A percentile compares a stretch with the other conserved stretches of the same genome.
These are phyloP conservation scores for Rhynchopsitta pachyrhyncha DNA, from an alignment of 2,113 vertebrate species.

Conservation along the genomic window DNA sequence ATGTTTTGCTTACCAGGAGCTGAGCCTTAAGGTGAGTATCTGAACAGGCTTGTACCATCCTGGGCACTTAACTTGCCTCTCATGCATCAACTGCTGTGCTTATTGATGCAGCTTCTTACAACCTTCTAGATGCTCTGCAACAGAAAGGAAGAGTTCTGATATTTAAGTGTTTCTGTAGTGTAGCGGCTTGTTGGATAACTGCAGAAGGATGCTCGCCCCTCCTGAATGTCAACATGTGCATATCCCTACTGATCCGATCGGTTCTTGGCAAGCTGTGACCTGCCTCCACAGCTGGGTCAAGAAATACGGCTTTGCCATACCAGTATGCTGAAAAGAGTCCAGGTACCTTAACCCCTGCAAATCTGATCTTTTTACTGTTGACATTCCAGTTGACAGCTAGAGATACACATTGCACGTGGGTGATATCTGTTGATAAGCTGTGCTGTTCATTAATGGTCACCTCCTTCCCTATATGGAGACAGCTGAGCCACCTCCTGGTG, in stretches of 20 bases:
- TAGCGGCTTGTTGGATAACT: background rate
- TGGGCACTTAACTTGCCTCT: background rate
- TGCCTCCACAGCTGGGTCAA: background rate
- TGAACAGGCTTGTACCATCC: background rate
- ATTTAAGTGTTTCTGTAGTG: background rate
- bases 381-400: background rate
- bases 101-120: background rate
- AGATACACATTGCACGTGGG: background rate
- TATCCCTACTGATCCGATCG: fast-evolving
- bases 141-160: background rate
- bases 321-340: background rate
- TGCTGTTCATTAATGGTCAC: background rate
- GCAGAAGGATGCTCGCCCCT: background rate
- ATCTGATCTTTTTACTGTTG: background rate
- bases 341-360: background rate
- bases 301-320: background rate
- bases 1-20: background rate
- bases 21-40: background rate
- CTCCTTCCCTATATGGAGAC: background rate
- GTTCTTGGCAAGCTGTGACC: background rate
- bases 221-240: background rate
- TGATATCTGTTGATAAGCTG: background rate
- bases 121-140: background rate
- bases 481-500: background rate
- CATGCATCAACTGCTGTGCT: background rate